Conservation (phyloP, 2,888 invertebrate species). For the Cosmorhoe ocellata region DNA sequence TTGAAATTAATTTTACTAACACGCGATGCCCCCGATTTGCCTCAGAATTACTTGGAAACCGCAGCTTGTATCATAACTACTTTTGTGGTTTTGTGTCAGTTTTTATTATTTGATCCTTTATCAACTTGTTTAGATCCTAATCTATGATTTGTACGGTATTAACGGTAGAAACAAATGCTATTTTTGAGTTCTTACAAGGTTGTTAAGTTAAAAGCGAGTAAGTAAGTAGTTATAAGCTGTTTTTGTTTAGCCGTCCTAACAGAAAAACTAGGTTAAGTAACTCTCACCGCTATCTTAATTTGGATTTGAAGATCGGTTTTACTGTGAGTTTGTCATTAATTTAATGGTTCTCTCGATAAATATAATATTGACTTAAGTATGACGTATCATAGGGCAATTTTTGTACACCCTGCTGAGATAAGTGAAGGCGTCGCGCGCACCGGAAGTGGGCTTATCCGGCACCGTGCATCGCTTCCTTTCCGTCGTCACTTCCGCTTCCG, state of each 20-base stretch:
- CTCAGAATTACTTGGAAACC: constrained; percentile 65
- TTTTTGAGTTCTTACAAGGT: constrained; percentile 9
- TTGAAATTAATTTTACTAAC: constrained; percentile 70
- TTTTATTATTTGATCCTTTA: constrained; percentile 58
- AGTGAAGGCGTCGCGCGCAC: constrained; percentile 70
- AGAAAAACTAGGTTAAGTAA: too few species aligned
- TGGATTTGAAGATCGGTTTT: too few species aligned
- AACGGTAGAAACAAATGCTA: constrained; percentile 36
- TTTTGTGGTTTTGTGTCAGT: constrained; percentile 63
- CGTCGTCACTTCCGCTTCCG: constrained; percentile 76
- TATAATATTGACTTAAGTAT: constrained; percentile 36
- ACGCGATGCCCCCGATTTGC: constrained; percentile 72
- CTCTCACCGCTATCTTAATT: too few species aligned
- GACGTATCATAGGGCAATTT: constrained; percentile 51
- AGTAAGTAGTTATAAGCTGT: not conserved
- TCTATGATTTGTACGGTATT: constrained; percentile 44
- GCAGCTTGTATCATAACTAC: constrained; percentile 53
- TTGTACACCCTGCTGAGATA: constrained; percentile 70
- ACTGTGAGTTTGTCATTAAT: too few species aligned
- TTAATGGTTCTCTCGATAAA: not conserved
- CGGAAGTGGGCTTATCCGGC: constrained; percentile 75
- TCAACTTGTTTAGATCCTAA: constrained; percentile 54
- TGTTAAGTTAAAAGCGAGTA: too few species aligned
- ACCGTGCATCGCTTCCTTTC: constrained; percentile 73
- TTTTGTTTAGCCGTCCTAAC: too few species aligned